These are phyloP conservation scores for Erebia palarica DNA, from an alignment of 2,888 invertebrate genomes.

Conservation along the genomic window DNA sequence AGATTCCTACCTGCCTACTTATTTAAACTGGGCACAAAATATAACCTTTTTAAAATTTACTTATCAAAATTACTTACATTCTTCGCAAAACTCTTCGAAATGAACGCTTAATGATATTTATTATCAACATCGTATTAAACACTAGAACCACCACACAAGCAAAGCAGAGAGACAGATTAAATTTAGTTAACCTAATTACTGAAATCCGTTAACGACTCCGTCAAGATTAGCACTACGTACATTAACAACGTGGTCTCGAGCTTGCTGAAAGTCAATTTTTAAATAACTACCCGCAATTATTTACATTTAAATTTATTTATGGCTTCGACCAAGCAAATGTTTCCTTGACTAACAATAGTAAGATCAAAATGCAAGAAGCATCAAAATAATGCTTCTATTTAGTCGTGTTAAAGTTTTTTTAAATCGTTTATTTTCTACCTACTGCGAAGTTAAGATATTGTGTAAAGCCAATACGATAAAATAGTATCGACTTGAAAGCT, in stretches of 20 bases:
- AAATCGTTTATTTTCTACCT: too few relatives aligned
- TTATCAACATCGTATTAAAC: slow-evolving; percentile 43
- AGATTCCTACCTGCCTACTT: too few relatives aligned
- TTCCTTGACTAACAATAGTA: too few relatives aligned
- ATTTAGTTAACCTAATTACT: neutral
- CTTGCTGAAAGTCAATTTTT: neutral
- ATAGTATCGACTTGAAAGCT: too few relatives aligned
- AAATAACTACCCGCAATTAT: neutral
- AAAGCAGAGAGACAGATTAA: neutral
- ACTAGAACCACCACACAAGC: neutral
- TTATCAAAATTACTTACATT: slow-evolving; percentile 56
- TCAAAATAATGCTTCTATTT: too few relatives aligned
- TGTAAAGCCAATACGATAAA: too few relatives aligned
- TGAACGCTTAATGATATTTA: slow-evolving; percentile 53
- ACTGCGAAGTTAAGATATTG: too few relatives aligned
- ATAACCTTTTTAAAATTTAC: neutral
- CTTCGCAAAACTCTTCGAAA: slow-evolving; percentile 58
- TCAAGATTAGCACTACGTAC: neutral
- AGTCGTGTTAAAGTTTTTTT: too few relatives aligned
- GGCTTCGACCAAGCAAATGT: too few relatives aligned
- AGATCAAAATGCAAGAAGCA: too few relatives aligned
- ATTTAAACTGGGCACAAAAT: too few relatives aligned
- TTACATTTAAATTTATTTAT: neutral
- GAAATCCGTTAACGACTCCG: neutral
- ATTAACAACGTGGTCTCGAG: neutral